phyloP scores from a whole-genome alignment of 2,113 vertebrate species.

The Microcebus griseorufus region DNA sequence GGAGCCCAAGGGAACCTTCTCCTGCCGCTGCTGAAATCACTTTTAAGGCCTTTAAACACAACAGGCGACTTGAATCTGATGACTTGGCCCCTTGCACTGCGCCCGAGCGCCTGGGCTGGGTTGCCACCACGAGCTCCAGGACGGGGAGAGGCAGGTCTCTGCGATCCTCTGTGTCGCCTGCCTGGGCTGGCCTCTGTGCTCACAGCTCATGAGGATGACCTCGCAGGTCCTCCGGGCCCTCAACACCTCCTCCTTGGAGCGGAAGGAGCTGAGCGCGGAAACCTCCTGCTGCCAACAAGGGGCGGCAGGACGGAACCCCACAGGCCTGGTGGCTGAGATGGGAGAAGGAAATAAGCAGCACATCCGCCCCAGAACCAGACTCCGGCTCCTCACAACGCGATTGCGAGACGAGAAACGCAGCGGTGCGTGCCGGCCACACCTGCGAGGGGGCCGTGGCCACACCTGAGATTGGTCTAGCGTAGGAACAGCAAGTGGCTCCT shows the following conservation, averaged over 20 bases:
- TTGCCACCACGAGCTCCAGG: accelerated
- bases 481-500: not conserved
- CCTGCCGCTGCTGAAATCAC: not conserved
- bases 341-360: not conserved
- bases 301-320: not conserved
- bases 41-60: not conserved
- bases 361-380: not conserved
- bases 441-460: accelerated
- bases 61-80: not conserved
- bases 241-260: no score
- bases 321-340: not conserved
- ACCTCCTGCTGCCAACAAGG: not conserved
- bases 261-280: not conserved
- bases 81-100: accelerated
- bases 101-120: not conserved
- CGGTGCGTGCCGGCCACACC: not conserved
- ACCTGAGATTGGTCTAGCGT: accelerated
- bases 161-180: not conserved
- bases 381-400: accelerated
- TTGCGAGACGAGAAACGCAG: not conserved
- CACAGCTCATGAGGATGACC: not conserved
- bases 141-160: accelerated
- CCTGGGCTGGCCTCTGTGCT: not conserved
- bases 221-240: not conserved
- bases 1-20: no score